A percentile compares a stretch with the other conserved stretches of the same genome.
These are phyloP conservation scores for Drosophila anceps DNA, from an alignment of 2,888 invertebrate genomes.

Conservation along the genomic window DNA sequence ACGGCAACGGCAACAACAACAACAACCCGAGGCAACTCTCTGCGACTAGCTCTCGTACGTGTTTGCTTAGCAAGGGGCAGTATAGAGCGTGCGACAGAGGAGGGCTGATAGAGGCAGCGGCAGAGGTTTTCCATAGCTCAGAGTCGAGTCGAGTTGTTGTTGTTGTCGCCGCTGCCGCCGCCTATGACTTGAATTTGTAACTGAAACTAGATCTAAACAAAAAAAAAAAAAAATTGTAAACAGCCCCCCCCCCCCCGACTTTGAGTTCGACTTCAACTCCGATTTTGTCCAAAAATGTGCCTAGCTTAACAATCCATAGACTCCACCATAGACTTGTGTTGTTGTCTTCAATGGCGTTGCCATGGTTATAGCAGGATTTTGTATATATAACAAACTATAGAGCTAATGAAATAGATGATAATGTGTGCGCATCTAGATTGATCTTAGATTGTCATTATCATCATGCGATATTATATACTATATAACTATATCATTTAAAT, in stretches of 20 bases:
- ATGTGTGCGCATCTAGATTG: neutral
- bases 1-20: constrained; percentile 1
- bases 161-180: constrained; percentile 6
- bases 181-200: constrained; percentile 36
- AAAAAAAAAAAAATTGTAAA: constrained; percentile 26
- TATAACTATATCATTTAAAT: neutral
- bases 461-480: too few relatives aligned
- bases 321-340: neutral
- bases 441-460: neutral
- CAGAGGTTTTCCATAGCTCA: constrained; percentile 33
- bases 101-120: neutral
- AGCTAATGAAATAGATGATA: neutral
- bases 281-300: constrained; percentile 9
- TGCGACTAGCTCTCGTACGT: constrained; percentile 21
- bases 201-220: constrained; percentile 34
- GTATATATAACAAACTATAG: neutral
- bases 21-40: constrained; percentile 28
- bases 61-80: constrained; percentile 12
- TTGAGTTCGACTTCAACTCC: neutral
- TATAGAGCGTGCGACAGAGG: neutral
- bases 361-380: neutral
- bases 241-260: constrained; percentile 1
- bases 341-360: neutral
- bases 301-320: constrained; percentile 10
- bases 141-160: constrained; percentile 30